phyloP scores from a whole-genome alignment of 2,888 invertebrate genomes.

The Harpalus rubripes region DNA sequence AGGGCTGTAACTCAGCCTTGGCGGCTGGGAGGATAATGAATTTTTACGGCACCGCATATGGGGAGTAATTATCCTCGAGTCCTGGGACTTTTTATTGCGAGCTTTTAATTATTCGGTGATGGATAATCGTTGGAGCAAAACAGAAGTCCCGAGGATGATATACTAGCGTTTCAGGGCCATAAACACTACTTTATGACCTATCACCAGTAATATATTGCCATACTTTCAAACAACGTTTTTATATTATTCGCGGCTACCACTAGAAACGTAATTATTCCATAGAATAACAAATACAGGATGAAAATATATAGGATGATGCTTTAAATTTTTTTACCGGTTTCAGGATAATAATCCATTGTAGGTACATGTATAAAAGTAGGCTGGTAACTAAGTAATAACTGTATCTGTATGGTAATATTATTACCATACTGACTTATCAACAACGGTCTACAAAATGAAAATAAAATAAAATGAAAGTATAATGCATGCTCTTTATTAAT shows the following conservation, averaged over 20 bases:
- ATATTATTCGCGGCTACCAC: conserved; percentile 1
- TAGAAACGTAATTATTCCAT: not conserved
- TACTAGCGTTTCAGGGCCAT: conserved; percentile 22
- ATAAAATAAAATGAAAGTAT: no score
- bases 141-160: conserved; percentile 51
- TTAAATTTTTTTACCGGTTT: no score
- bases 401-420: no score
- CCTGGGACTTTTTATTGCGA: conserved; percentile 46
- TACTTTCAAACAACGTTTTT: conserved; percentile 2
- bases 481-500: no score
- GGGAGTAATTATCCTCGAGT: conserved; percentile 52
- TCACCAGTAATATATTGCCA: conserved; percentile 34
- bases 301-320: no score
- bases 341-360: no score
- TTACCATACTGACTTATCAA: no score
- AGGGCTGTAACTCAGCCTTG: conserved; percentile 47
- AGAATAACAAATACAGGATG: not conserved
- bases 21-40: conserved; percentile 57
- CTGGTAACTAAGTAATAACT: no score
- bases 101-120: conserved; percentile 60
- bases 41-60: conserved; percentile 49
- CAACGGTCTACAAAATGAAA: no score
- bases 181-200: conserved; percentile 34
- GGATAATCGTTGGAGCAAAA: conserved; percentile 45
- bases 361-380: no score